Evolutionary conservation across 2,113 vertebrate species (phyloP).

Genomic region (Piprites chloris): DNA sequence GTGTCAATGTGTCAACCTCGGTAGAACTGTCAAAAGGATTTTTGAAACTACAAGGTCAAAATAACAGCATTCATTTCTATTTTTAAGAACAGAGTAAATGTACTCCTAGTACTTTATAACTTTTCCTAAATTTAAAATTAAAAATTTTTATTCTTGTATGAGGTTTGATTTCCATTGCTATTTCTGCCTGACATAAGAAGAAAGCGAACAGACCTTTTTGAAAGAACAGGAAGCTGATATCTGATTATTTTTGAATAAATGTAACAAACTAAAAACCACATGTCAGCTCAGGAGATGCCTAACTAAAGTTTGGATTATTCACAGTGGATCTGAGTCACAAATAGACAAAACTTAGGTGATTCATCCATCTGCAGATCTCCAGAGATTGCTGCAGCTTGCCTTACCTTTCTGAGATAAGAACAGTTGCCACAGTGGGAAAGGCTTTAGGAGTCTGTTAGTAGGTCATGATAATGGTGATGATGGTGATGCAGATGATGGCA

Average conservation of each 20-base stretch:
- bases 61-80: not conserved
- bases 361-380: not conserved
- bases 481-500: not conserved
- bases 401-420: not conserved
- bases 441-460: not conserved
- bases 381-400: not conserved
- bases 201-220: not conserved
- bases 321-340: not conserved
- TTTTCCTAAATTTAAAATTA: not conserved
- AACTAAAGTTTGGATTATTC: not conserved
- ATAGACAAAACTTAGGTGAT: not conserved
- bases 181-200: not conserved
- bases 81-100: not conserved
- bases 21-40: not conserved
- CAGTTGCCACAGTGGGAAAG: accelerated
- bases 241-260: not conserved
- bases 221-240: not conserved
- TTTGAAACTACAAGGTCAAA: not conserved
- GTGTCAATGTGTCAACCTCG: not conserved
- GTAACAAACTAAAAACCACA: not conserved
- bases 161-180: not conserved
- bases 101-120: not conserved
- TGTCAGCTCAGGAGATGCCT: not conserved
- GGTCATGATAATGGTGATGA: not conserved
- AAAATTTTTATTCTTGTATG: not conserved